phyloP scores from a whole-genome alignment of 2,888 invertebrate genomes.

The Phasia obesa region DNA sequence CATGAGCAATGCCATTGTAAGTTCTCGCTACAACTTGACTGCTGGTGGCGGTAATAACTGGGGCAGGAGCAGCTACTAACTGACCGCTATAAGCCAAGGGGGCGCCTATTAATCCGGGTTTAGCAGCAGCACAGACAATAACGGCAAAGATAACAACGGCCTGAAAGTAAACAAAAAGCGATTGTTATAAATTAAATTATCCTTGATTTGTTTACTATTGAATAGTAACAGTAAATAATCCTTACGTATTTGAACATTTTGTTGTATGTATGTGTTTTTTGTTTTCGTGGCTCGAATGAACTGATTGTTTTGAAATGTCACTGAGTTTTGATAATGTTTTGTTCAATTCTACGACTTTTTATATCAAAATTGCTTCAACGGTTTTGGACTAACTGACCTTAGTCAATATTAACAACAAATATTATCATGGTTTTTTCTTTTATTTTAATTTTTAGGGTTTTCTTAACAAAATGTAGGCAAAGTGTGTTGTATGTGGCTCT shows the following conservation, averaged over 20 bases:
- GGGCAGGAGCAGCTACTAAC: constrained; percentile 69
- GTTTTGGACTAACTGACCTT: constrained; percentile 46
- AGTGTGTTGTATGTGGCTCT: constrained; percentile 36
- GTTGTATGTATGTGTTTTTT: constrained; percentile 9
- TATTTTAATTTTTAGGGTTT: constrained; percentile 30
- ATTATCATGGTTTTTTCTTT: constrained; percentile 11
- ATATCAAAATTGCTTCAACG: constrained; percentile 34
- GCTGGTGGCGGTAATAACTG: constrained; percentile 70
- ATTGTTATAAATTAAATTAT: constrained; percentile 1
- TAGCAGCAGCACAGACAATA: constrained; percentile 75
- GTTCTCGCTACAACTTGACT: constrained; percentile 72
- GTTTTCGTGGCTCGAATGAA: constrained; percentile 24
- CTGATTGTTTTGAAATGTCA: constrained; percentile 48
- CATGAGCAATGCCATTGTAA: constrained; percentile 73
- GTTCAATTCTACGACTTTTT: constrained; percentile 36
- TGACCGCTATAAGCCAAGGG: constrained; percentile 72
- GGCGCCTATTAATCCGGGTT: constrained; percentile 72
- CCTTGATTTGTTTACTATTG: background rate
- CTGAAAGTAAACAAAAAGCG: constrained; percentile 61
- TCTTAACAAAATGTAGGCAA: constrained; percentile 10
- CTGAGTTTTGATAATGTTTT: constrained; percentile 54
- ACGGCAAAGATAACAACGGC: constrained; percentile 74
- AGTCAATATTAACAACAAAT: constrained; percentile 45
- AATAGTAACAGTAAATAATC: background rate
- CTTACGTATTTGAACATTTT: constrained; percentile 71